These are phyloP conservation scores for Archocentrus centrarchus DNA, from an alignment of 2,113 vertebrate species.

Conservation along the genomic window DNA sequence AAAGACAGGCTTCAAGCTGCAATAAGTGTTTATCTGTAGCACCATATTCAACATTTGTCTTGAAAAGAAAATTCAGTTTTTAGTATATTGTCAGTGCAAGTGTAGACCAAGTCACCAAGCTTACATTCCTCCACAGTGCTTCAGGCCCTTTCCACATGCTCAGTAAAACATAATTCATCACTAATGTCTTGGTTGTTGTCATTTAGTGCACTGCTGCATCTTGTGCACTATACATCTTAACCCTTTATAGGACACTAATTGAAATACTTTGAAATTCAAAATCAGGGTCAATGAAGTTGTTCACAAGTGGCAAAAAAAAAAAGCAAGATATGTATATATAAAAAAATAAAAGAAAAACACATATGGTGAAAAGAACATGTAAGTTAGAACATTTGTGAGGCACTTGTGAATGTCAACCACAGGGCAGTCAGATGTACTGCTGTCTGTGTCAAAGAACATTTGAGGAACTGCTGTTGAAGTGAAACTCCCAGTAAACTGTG, in stretches of 20 bases:
- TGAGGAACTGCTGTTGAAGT: constrained; percentile 67
- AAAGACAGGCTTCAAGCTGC: neutral
- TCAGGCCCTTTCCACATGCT: constrained; percentile 23
- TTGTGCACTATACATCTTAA: constrained; percentile 23
- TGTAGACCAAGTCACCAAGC: constrained; percentile 9
- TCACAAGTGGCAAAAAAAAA: no score
- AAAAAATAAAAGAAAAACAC: no score
- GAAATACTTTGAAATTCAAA: no score
- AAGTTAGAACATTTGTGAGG: neutral
- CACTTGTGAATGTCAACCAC: constrained; percentile 41
- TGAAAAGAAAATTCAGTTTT: neutral
- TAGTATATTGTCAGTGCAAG: neutral
- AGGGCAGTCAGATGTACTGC: constrained; percentile 9
- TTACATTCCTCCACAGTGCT: neutral
- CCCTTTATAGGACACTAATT: no score
- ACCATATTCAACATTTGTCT: neutral
- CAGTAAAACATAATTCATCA: constrained; percentile 13
- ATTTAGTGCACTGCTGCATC: constrained; percentile 11
- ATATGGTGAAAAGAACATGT: no score
- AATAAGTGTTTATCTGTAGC: neutral
- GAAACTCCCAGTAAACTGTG: constrained; percentile 68
- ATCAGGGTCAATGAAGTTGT: no score
- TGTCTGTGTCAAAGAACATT: constrained; percentile 54
- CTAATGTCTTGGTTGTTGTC: constrained; percentile 2
- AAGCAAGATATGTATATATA: no score